Evolutionary conservation across 2,113 vertebrate genomes (phyloP).

Genomic region (Penelope pileata): DNA sequence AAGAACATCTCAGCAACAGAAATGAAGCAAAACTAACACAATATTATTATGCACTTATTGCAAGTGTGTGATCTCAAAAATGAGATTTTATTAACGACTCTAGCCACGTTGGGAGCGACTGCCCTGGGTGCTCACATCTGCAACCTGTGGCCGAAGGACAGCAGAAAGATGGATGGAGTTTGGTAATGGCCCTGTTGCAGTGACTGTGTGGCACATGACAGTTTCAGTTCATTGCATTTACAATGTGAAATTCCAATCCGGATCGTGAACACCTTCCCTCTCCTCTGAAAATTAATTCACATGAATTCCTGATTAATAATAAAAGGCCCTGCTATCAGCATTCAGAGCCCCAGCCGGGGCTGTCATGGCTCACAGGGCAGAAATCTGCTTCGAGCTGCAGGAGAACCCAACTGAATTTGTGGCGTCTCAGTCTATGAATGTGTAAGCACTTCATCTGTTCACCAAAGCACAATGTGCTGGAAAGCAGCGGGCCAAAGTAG

Average conservation of each 20-base stretch:
- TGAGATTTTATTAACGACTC: not conserved
- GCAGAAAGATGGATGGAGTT: conserved; percentile 1
- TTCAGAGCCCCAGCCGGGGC: conserved; percentile 77
- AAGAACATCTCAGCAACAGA: not conserved
- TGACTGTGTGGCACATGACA: not conserved
- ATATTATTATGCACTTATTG: not conserved
- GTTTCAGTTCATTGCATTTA: conserved; percentile 75
- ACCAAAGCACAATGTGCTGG: conserved; percentile 49
- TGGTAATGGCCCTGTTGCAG: not conserved
- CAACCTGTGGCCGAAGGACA: not conserved
- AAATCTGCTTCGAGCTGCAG: conserved; percentile 83
- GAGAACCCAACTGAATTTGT: conserved; percentile 83
- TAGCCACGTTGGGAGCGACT: not conserved
- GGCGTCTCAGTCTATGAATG: conserved; percentile 87
- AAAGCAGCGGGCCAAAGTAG: not conserved
- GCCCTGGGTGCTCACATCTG: not conserved
- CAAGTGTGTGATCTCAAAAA: not conserved
- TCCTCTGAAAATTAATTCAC: conserved; percentile 81
- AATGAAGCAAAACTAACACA: not conserved
- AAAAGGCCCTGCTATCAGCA: conserved; percentile 79
- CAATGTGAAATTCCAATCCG: conserved; percentile 67
- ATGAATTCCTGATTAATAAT: conserved; percentile 80
- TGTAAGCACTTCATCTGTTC: conserved; percentile 84
- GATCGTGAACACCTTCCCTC: conserved; percentile 65
- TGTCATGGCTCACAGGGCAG: conserved; percentile 84